Percentiles rank a stretch among this genome's conserved stretches.
Conservation (phyloP, 2,888 invertebrate genomes). For the Protodeltote pygarga region DNA sequence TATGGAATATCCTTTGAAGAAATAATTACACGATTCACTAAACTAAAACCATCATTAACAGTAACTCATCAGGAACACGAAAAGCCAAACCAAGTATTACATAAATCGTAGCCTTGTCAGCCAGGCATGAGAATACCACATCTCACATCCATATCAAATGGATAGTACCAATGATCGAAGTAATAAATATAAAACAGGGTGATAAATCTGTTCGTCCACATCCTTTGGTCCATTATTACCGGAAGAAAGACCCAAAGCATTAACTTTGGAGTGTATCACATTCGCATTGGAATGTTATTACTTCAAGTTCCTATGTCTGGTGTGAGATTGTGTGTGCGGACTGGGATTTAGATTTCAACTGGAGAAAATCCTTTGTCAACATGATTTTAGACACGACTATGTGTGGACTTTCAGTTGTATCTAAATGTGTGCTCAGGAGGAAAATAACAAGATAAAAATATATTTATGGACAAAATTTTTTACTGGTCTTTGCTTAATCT, state of each 20-base stretch:
- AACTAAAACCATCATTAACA: conserved; percentile 17
- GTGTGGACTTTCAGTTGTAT: no score
- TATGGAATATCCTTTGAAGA: background rate
- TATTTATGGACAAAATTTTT: no score
- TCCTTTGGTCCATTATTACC: conserved; percentile 48
- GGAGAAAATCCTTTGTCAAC: conserved; percentile 10
- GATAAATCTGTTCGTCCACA: conserved; percentile 50
- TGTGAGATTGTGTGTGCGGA: conserved; percentile 23
- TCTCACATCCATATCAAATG: conserved; percentile 44
- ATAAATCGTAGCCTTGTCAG: conserved; percentile 34
- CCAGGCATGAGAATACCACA: conserved; percentile 42
- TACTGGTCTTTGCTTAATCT: no score
- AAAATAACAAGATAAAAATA: no score
- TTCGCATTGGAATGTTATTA: conserved; percentile 37
- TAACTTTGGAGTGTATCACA: conserved; percentile 48
- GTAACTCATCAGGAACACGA: conserved; percentile 12
- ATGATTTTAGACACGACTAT: no score
- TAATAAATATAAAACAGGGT: conserved; percentile 50
- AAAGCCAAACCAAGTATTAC: conserved; percentile 28
- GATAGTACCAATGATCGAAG: conserved; percentile 49
- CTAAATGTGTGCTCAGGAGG: no score
- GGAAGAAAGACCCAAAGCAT: conserved; percentile 46
- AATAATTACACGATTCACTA: background rate
- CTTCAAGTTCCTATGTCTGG: conserved; percentile 10
- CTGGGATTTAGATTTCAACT: conserved; percentile 26